These are phyloP conservation scores for Sphaerophoria taeniata DNA, from an alignment of 2,888 invertebrate genomes.

Conservation along the genomic window DNA sequence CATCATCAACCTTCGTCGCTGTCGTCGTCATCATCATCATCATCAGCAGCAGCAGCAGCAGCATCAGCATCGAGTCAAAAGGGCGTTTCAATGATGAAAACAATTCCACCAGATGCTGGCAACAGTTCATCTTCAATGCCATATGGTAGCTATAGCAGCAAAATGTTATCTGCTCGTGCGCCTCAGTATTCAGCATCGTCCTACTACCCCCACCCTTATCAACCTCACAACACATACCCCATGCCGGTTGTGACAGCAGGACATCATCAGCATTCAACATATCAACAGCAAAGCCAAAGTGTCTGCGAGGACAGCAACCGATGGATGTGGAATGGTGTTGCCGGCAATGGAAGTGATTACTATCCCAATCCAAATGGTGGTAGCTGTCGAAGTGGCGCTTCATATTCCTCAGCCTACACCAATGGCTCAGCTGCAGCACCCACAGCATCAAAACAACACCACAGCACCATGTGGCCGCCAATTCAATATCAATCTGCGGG, in stretches of 20 bases:
- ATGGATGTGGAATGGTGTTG: conserved; percentile 60
- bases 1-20: conserved; percentile 62
- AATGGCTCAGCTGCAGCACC: conserved; percentile 30
- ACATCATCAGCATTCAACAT: conserved; percentile 40
- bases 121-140: conserved; percentile 38
- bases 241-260: conserved; percentile 54
- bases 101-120: conserved; percentile 56
- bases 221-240: conserved; percentile 56
- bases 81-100: conserved; percentile 62
- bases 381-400: conserved; percentile 55
- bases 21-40: conserved; percentile 62
- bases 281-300: conserved; percentile 65
- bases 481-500: conserved; percentile 65
- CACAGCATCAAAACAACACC: conserved; percentile 37
- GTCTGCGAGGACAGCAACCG: conserved; percentile 66
- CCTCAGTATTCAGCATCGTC: conserved; percentile 48
- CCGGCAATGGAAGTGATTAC: conserved; percentile 42
- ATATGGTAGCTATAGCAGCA: conserved; percentile 61
- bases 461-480: conserved; percentile 54
- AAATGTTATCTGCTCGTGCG: conserved; percentile 46
- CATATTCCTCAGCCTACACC: conserved; percentile 49
- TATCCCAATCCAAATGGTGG: conserved; percentile 3
- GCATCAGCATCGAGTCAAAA: conserved; percentile 32
- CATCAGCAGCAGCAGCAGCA: conserved; percentile 1
- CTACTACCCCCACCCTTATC: conserved; percentile 45